Base-by-base conservation (phyloP, 2,113 vertebrate genomes). In the Corythoichthys intestinalis region DNA sequence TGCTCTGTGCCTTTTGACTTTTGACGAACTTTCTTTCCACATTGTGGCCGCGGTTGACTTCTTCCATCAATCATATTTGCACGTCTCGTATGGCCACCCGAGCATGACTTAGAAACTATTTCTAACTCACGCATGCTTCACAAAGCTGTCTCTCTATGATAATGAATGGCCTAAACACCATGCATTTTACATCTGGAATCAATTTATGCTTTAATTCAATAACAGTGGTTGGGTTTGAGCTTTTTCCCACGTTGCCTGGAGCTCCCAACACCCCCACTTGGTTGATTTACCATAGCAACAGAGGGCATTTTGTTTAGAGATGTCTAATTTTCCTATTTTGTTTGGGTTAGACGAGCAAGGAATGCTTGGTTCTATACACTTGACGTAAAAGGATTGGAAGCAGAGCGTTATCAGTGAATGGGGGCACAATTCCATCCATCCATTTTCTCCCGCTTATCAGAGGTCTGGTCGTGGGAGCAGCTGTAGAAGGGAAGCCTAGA, bases 251-350 rank as follows among this genome's bases (percentile, higher is more conserved):
- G 15, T 34, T 65, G 49, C 35, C 46, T 66, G 20, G 15, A 50
- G 64, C 52, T 14, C 34, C 13, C 56, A 2, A 28, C 35, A 48
- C 28, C 53, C 66, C 66, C 28, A 14, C 12, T 47, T 44, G n/a
- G 44, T 81, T 53, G 20, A 35, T 69, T 10, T 54, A 54, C 67
- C 78, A 74, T 77, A 67, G 62, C 58, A 85, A 78, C 71, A 4
- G 57, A 17, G 8, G 69, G 15, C 65, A 63, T 53, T 49, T 58
- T 58, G 64, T 58, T 70, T 72, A 72, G 47, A 71, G 65, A 47
- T 47, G 53, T 73, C 63, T 69, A 28, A 66, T 68, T 77, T 73
- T n/a, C 13, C 71, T 46, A 54, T 62, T 69, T 77, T 64, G 68
- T 58, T 69, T 37, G 49, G 39, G 38, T 50, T 34, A 54, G 68